phyloP scores from a whole-genome alignment of 2,797 vertebrate species.

The Emydoidea blandingii region DNA sequence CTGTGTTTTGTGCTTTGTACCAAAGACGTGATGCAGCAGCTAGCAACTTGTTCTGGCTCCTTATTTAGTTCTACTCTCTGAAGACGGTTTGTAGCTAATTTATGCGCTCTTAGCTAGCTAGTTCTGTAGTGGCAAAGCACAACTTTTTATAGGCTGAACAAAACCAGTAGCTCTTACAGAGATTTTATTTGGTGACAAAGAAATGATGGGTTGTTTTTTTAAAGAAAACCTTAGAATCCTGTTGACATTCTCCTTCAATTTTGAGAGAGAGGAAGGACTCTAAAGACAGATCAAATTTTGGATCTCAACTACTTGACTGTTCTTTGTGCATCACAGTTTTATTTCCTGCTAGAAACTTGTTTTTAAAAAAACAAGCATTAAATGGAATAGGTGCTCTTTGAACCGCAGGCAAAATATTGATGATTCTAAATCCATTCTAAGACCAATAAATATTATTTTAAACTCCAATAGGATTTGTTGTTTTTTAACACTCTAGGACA shows the following conservation, averaged over 20 bases:
- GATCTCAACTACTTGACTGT: background rate
- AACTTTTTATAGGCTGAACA: background rate
- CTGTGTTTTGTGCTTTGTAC: background rate
- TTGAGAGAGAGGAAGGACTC: background rate
- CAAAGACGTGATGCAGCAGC: background rate
- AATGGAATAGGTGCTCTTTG: background rate
- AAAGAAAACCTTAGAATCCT: background rate
- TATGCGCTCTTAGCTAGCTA: background rate
- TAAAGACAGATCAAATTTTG: background rate
- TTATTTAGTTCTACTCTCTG: background rate
- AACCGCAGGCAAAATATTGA: background rate
- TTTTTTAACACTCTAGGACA: background rate
- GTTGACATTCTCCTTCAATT: background rate
- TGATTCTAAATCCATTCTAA: background rate
- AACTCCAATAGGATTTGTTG: no score
- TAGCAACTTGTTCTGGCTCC: background rate
- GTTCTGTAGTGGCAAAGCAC: background rate
- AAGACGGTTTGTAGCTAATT: background rate
- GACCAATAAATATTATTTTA: background rate
- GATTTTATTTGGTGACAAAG: background rate
- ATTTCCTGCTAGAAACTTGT: background rate
- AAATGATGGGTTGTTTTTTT: background rate
- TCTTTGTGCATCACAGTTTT: background rate
- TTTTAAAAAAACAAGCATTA: no score
- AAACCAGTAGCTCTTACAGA: background rate